Percentiles rank a stretch among this genome's conserved stretches.
Evolutionary conservation across 2,113 vertebrate species (phyloP).

Genomic region (Rhynchopsitta pachyrhyncha): DNA sequence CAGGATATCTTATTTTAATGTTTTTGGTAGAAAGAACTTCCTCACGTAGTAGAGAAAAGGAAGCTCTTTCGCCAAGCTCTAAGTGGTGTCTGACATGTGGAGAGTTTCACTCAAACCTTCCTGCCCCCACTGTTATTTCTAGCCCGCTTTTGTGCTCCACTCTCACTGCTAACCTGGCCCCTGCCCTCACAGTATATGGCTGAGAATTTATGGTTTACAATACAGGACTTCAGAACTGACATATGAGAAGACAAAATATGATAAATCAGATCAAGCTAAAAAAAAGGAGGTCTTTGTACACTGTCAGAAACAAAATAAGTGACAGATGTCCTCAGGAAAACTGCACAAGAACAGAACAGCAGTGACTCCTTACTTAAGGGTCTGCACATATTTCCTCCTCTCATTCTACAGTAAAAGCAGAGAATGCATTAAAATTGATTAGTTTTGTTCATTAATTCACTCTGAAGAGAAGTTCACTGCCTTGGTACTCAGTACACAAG

Average conservation of each 20-base stretch:
- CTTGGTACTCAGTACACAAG: not conserved
- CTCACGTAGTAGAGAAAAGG: not conserved
- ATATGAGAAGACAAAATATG: not conserved
- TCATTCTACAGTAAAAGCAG: not conserved
- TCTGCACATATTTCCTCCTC: not conserved
- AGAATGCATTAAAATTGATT: not conserved
- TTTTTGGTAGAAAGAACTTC: not conserved
- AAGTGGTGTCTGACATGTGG: fast-evolving
- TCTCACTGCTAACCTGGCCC: slow-evolving; percentile 1
- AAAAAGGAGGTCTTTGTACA: not conserved
- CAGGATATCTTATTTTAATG: not conserved
- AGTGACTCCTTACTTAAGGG: not conserved
- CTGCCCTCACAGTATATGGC: not conserved
- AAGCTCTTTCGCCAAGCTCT: not conserved
- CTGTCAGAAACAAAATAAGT: not conserved
- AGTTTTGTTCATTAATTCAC: not conserved
- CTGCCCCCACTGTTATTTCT: slow-evolving; percentile 8
- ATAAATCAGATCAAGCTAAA: not conserved
- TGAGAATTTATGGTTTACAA: not conserved
- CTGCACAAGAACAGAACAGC: not conserved
- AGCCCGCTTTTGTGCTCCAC: not conserved
- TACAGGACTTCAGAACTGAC: not conserved
- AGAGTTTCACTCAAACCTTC: not conserved
- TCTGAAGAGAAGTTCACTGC: not conserved
- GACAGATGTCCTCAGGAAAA: not conserved